Evolutionary conservation across 2,113 vertebrate genomes (phyloP).

Genomic region (Odobenus rosmarus): DNA sequence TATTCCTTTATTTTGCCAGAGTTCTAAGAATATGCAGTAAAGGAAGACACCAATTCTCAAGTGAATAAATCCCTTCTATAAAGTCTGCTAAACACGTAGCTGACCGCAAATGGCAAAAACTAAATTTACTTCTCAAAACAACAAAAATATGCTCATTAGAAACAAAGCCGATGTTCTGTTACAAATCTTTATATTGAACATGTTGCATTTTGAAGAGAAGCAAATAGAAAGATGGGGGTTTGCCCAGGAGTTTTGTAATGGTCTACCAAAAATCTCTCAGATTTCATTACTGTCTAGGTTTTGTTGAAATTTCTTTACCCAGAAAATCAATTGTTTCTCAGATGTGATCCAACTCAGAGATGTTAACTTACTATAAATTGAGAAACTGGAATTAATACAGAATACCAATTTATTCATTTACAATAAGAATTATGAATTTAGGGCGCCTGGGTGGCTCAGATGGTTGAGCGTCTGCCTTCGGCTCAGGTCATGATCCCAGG

Average conservation of each 20-base stretch:
- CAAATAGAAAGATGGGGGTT: not conserved
- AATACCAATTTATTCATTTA: not conserved
- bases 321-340: constrained; percentile 38
- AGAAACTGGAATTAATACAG: not conserved
- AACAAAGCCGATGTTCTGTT: not conserved
- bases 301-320: not conserved
- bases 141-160: not conserved
- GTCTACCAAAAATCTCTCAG: not conserved
- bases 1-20: not conserved
- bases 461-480: too few relatives aligned
- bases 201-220: not conserved
- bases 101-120: not conserved
- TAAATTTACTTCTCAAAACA: constrained; percentile 26
- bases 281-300: not conserved
- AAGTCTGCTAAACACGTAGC: not conserved
- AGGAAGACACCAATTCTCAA: constrained; percentile 6
- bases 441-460: too few relatives aligned
- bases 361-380: not conserved
- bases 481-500: too few relatives aligned
- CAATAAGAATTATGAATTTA: not conserved
- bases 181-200: constrained; percentile 38
- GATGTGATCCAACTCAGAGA: not conserved
- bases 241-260: not conserved
- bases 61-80: not conserved
- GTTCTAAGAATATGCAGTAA: not conserved